Evolutionary conservation across 2,888 invertebrate species (phyloP).

Genomic region (Heteropelma amictum): DNA sequence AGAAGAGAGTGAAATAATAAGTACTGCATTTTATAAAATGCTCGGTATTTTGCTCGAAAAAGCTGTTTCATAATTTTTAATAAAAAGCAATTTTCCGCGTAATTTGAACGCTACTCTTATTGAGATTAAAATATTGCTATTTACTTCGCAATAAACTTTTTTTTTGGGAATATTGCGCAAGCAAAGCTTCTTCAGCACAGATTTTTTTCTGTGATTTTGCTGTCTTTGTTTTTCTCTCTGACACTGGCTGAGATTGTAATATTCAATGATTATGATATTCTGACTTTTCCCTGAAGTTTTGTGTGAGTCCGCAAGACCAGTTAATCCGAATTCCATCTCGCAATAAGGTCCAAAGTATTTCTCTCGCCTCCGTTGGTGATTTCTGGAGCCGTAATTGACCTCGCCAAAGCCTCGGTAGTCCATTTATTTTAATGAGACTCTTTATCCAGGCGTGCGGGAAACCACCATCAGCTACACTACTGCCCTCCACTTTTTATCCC

Average conservation of each 20-base stretch:
- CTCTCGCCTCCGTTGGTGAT: constrained; percentile 12
- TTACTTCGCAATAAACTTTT: background rate
- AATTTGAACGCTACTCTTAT: background rate
- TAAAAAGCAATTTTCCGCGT: background rate
- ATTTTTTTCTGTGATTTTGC: background rate
- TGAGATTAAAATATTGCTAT: background rate
- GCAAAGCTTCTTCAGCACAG: background rate
- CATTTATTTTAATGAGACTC: constrained; percentile 68
- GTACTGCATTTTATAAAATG: constrained; percentile 18
- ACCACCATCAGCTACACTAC: constrained; percentile 26
- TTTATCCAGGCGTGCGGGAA: constrained; percentile 46
- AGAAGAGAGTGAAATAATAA: constrained; percentile 25
- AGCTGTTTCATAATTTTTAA: background rate
- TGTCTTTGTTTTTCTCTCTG: background rate
- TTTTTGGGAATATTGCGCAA: background rate
- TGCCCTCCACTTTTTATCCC: constrained; percentile 31
- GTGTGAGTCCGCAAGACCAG: constrained; percentile 6
- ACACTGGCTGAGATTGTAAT: constrained; percentile 14
- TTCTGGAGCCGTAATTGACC: constrained; percentile 62
- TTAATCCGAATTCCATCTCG: constrained; percentile 53
- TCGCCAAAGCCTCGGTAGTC: constrained; percentile 61
- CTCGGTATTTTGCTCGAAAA: background rate
- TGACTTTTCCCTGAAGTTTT: constrained; percentile 12
- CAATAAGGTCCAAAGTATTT: constrained; percentile 34
- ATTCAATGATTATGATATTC: constrained; percentile 19